These are phyloP conservation scores for Sinhomidia bicolor DNA, from an alignment of 2,888 invertebrate species.

Conservation along the genomic window DNA sequence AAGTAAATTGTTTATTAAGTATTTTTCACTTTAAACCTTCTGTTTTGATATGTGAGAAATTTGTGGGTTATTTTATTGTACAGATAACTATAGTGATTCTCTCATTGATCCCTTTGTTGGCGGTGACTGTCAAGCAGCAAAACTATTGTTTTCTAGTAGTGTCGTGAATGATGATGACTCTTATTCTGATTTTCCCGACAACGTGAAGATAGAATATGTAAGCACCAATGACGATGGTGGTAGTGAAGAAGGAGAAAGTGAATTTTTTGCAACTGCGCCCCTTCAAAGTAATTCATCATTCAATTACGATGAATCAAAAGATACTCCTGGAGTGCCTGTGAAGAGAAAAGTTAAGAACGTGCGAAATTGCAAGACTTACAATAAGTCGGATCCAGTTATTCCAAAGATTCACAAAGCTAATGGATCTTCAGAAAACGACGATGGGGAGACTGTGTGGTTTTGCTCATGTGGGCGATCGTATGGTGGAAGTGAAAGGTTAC, in stretches of 20 bases:
- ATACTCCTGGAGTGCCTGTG: not conserved
- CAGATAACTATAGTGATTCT: not conserved
- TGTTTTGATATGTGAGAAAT: not conserved
- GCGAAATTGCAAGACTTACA: not conserved
- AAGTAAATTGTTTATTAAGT: not conserved
- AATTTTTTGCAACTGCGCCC: not conserved
- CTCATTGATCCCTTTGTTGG: not conserved
- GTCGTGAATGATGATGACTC: not conserved
- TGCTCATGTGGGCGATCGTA: not conserved
- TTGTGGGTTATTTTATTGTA: not conserved
- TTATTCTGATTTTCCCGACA: not conserved
- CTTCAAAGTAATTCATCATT: not conserved
- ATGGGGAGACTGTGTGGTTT: not conserved
- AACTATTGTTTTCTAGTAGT: not conserved
- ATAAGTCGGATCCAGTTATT: not conserved
- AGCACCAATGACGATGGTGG: not conserved
- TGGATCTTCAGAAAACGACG: not conserved
- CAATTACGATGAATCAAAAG: not conserved
- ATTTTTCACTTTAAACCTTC: not conserved
- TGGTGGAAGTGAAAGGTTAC: not conserved
- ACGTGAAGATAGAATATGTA: not conserved
- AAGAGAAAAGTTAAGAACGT: not conserved
- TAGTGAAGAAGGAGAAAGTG: not conserved
- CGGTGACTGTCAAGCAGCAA: not conserved
- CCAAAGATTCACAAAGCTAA: not conserved